Base-by-base conservation (phyloP, 2,113 vertebrate genomes). In the Clupea harengus region DNA sequence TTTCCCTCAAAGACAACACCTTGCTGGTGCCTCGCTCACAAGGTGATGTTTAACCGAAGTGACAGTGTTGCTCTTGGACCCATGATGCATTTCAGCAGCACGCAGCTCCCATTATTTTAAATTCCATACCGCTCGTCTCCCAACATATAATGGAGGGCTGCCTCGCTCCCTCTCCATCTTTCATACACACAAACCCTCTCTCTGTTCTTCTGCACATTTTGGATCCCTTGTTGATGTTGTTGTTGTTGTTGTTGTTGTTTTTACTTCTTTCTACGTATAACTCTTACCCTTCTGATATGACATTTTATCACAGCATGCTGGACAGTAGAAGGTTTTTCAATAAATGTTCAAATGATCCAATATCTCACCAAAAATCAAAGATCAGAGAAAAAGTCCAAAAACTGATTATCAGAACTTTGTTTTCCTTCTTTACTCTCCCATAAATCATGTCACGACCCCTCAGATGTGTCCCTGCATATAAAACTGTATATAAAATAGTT, bases 41-140 rank as follows among this genome's bases (percentile, higher is more conserved):
- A 91, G 92, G 91, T 94, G 92, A 95, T 92, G 92, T 93, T 94
- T 89, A 95, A 91, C 88, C 88, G 90, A 93, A 92, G 93, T 93
- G 94, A 94, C 93, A 91, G 93, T 92, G 90, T 89, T 88, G 91
- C 91, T 92, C 91, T 93, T 88, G 85, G 90, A 91, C 87, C 92
- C 81, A 90, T 92, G 93, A 92, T 92, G 92, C 89, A 92, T 93
- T 92, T 93, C 93, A 93, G 93, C 91, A 90, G 91, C 87, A 85
- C 18, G 89, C 92, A 92, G 93, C 93, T 39, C 72, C 93, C 92
- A 93, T 93, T 94, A 94, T 91, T 88, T 91, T 92, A 93, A 92
- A 94, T 92, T 91, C 91, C 91, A 89, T 90, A 88, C 92, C 91
- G 92, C 91, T 93, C 90, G 91, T 92, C 91, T 90, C 90, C 91